A percentile compares a stretch with the other conserved stretches of the same genome.
Conservation (phyloP, 1,140 invertebrate genomes). For the Ditylenchus dipsaci region DNA sequence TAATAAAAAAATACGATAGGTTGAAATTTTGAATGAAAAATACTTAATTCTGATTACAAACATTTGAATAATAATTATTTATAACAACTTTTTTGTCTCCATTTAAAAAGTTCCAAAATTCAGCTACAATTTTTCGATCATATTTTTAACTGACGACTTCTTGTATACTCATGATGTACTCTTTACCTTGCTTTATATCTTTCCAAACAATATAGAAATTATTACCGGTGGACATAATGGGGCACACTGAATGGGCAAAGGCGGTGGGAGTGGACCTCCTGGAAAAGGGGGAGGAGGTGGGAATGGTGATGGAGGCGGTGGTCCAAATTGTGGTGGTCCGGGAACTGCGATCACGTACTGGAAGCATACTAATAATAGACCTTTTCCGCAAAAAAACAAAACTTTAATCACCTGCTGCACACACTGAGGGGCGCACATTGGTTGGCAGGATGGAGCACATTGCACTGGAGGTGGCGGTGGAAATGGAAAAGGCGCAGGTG, state of each 20-base stretch:
- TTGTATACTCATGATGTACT: too few relatives aligned
- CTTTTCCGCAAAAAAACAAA: not conserved
- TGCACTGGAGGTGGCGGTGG: not conserved
- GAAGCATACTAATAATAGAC: not conserved
- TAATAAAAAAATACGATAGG: too few relatives aligned
- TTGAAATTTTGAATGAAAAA: too few relatives aligned
- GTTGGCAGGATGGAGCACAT: slow-evolving; percentile 1
- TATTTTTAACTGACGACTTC: too few relatives aligned
- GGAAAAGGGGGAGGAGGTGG: not conserved
- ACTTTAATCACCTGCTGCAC: slow-evolving; percentile 1
- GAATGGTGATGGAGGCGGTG: not conserved
- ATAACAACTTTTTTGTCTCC: too few relatives aligned
- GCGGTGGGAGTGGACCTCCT: not conserved
- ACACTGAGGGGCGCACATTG: slow-evolving; percentile 5
- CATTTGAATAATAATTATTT: too few relatives aligned
- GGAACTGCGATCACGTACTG: not conserved
- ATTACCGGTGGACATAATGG: too few relatives aligned
- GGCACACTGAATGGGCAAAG: not conserved
- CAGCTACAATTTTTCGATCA: too few relatives aligned
- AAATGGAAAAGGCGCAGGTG: not conserved
- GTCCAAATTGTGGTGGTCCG: not conserved
- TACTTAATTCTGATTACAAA: too few relatives aligned
- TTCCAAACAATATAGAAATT: too few relatives aligned
- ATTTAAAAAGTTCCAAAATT: too few relatives aligned
- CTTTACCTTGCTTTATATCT: too few relatives aligned